These are phyloP conservation scores for Catostylus mosaicus DNA, from an alignment of 30 jellyfish, hydroid and myxozoan species.

Conservation along the genomic window DNA sequence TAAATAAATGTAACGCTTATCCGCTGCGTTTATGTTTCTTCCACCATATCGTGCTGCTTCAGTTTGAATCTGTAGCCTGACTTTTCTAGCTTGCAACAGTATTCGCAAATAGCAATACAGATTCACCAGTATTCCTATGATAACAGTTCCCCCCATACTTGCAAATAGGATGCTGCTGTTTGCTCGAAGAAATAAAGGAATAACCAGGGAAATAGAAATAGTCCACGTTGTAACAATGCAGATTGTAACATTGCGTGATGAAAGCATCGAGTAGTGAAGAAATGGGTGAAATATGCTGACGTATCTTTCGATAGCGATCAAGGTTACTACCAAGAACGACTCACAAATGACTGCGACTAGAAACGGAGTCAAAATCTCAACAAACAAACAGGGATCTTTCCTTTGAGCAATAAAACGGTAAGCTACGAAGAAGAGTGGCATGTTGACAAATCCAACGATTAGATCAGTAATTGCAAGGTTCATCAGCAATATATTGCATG, in stretches of 20 bases:
- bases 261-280: neutral
- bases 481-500: conserved; percentile 23
- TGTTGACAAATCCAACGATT: conserved; percentile 7
- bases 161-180: no score
- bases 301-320: conserved; percentile 51
- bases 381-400: conserved; percentile 34
- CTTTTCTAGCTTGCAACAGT: no score
- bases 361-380: conserved; percentile 1
- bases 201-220: no score
- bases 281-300: conserved; percentile 13
- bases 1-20: no score
- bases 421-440: conserved; percentile 1
- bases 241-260: neutral
- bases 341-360: neutral
- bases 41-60: no score
- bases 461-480: conserved; percentile 47
- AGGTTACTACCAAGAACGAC: conserved; percentile 18
- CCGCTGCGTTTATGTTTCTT: no score
- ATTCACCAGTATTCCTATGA: no score
- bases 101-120: no score
- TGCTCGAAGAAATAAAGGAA: no score
- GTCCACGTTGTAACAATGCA: no score
- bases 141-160: no score
- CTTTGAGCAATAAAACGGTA: neutral
- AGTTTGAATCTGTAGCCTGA: no score